Evolutionary conservation across 1,140 invertebrate species (phyloP), one percentile per base, ranked within the genome.

Genomic region (Goniozus legneri): DNA sequence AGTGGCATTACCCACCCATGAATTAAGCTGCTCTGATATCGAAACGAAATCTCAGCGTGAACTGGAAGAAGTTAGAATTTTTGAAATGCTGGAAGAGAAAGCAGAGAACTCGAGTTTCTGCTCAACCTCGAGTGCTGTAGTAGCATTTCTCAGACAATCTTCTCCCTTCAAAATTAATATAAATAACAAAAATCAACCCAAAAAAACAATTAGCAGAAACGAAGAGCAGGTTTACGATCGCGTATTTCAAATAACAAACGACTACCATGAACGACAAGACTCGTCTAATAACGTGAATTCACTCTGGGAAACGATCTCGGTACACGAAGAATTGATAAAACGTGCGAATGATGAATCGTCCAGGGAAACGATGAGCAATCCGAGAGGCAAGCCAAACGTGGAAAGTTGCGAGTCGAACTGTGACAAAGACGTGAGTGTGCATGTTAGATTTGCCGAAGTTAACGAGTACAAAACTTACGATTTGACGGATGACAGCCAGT

Each of bases 1-100:
- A 48, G 47, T 58, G 6, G 24, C 46, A 63, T 63, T 57, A 63
- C 19, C 70, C 67, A 53, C 71, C 67, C 20, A 52, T 56, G 75
- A 75, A 62, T 66, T 71, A 57, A 80, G 60, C 60, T 67, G 35
- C 52, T 71, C 67, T 13, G 71, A 71, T 41, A 54, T 64, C 15
- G 74, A 74, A 56, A 51, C 68, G 1, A 73, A 65, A 43, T 68
- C 65, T 15, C 71, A 72, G 15, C 77, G 65, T 57, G 82, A 84
- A 68, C 47, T 68, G 6, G 80, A 80, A 14, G 83, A 85, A 60
- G 73, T 84, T 53, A 77, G 79, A 46, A 79, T 86, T 57, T 89
- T 89, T 77, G 86, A 89, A 64, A 56, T 83, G 2, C 68, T 88
- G 42, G 87, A 89, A 68, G 80, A 84, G 58, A 83, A 83, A 64